These are phyloP conservation scores for Battus philenor DNA, from an alignment of 1,140 invertebrate genomes.

Conservation along the genomic window DNA sequence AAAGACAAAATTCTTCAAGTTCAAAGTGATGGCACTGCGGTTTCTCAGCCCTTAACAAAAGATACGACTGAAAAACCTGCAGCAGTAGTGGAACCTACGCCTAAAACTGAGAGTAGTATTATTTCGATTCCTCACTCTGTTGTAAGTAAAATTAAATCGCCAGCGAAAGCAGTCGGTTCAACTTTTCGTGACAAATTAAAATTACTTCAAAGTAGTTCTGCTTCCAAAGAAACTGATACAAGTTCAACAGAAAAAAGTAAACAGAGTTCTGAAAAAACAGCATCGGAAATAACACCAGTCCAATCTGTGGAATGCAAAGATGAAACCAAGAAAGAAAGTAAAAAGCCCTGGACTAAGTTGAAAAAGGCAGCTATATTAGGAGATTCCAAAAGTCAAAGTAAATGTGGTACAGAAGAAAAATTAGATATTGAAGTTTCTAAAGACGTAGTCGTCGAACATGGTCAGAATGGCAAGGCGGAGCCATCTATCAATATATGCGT, in stretches of 20 bases:
- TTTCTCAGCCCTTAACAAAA: slow-evolving; percentile 63
- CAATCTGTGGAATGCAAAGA: slow-evolving; percentile 47
- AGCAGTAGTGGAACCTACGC: slow-evolving; percentile 60
- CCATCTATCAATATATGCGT: slow-evolving; percentile 46
- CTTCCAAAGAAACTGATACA: slow-evolving; percentile 41
- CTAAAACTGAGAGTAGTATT: slow-evolving; percentile 63
- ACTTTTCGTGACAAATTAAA: slow-evolving; percentile 71
- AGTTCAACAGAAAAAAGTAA: slow-evolving; percentile 44
- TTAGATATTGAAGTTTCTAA: slow-evolving; percentile 31
- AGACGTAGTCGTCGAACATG: slow-evolving; percentile 23
- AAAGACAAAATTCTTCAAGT: slow-evolving; percentile 73
- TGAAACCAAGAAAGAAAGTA: slow-evolving; percentile 38
- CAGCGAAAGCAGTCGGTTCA: slow-evolving; percentile 64
- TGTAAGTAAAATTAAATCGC: slow-evolving; percentile 74
- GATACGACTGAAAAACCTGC: slow-evolving; percentile 59
- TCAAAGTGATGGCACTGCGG: slow-evolving; percentile 67
- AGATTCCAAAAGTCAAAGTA: slow-evolving; percentile 52
- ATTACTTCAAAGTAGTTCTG: slow-evolving; percentile 51
- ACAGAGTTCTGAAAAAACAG: slow-evolving; percentile 35
- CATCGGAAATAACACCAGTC: slow-evolving; percentile 37
- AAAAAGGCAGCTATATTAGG: slow-evolving; percentile 76
- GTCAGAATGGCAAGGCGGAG: slow-evolving; percentile 25
- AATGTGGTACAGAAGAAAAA: slow-evolving; percentile 51
- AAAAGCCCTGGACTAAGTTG: slow-evolving; percentile 77
- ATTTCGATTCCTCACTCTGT: slow-evolving; percentile 74